These are phyloP conservation scores for Parotocinclus haroldoi DNA, from an alignment of 2,797 vertebrate genomes.

Conservation along the genomic window DNA sequence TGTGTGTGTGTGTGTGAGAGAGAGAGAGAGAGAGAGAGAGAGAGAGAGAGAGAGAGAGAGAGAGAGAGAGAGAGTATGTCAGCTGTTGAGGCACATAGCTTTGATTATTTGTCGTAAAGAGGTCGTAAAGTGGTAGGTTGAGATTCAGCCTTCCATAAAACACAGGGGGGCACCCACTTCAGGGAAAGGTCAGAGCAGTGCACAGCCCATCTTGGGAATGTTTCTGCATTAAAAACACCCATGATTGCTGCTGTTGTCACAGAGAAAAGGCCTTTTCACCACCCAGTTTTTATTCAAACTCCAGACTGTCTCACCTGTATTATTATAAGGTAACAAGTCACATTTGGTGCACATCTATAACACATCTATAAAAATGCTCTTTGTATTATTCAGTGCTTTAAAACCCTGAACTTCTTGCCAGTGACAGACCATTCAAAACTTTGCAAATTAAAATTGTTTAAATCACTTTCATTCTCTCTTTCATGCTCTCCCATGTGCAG, in stretches of 20 bases:
- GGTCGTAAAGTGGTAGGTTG: constrained; percentile 31
- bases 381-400: neutral
- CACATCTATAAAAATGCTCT: too few species aligned
- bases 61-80: too few species aligned
- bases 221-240: constrained; percentile 38
- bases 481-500: neutral
- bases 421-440: too few species aligned
- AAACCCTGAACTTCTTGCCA: neutral
- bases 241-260: neutral
- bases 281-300: neutral
- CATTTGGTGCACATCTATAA: too few species aligned
- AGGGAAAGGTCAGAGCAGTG: constrained; percentile 37
- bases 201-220: constrained; percentile 23
- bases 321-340: too few species aligned
- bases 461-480: neutral
- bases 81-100: too few species aligned
- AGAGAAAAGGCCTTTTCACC: neutral
- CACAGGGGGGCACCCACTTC: constrained; percentile 1
- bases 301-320: neutral
- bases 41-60: too few species aligned
- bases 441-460: neutral
- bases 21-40: too few species aligned
- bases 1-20: too few species aligned
- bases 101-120: too few species aligned
- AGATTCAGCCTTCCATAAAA: constrained; percentile 24